Evolutionary conservation across 1,140 invertebrate genomes (phyloP), one percentile per base, ranked within the genome.

Genomic region (Drosophila punjabiensis): DNA sequence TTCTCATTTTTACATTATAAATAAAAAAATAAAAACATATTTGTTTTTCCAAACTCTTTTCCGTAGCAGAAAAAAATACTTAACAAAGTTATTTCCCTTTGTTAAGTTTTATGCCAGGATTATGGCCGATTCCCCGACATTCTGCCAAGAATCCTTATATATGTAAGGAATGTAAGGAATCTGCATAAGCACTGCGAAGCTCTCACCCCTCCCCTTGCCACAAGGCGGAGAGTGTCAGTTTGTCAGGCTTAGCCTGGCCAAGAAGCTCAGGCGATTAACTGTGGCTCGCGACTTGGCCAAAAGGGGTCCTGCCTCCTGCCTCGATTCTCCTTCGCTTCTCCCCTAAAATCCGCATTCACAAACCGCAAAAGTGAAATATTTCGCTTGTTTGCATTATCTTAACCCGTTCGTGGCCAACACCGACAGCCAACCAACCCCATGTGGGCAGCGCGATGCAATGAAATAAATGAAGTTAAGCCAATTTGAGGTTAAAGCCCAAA

Each of bases 401-500:
- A 77, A 78, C 76, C 60, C 59, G 70, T 64, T 75, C 39, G 45
- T 41, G 53, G 56, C 37, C 74, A 33, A 24, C 53, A 37, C 1
- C n/a, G n/a, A 14, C 30, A 33, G 16, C 0, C 10, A 18, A 39
- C 50, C 39, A 53, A 48, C 69, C 41, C 52, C 14, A 69, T 45
- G 41, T 37, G n/a, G 13, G 5, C 66, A 28, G 68, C 37, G 78
- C 78, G 32, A 37, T 81, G 75, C 81, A 85, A 79, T 85, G 74
- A 81, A 88, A 87, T 80, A 85, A 88, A 88, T 89, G 78, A 88
- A 88, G 85, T 88, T 90, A 88, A 89, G 85, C 86, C 86, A 89
- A 89, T 86, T 87, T 89, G 71, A 90, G 81, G 86, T 80, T 90
- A 89, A 86, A 79, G 68, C 65, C 75, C 79, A 79, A 90, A 90